Conservation (phyloP, 2,797 vertebrate genomes). For the Euthynnus affinis region DNA sequence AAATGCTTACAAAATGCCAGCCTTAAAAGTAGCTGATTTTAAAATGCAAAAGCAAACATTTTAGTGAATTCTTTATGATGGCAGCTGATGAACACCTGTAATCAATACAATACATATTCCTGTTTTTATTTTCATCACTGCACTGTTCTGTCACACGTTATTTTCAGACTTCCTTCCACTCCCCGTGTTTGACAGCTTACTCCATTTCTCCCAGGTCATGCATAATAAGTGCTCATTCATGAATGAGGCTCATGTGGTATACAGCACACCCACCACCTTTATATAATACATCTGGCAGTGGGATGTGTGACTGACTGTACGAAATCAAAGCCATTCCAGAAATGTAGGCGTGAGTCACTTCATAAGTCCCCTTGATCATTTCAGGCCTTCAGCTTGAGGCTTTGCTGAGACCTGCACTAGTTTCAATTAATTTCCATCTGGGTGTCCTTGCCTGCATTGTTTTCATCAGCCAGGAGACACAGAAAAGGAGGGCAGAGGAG, state of each 20-base stretch:
- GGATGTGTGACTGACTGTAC: conserved; percentile 55
- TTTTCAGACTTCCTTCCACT: conserved; percentile 9
- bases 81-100: not conserved
- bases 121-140: not conserved
- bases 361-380: conserved; percentile 63
- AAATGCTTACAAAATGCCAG: not conserved
- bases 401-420: conserved; percentile 58
- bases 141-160: not conserved
- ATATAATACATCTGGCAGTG: conserved; percentile 57
- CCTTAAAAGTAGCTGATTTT: not conserved
- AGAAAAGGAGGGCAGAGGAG: conserved; percentile 34
- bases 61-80: not conserved
- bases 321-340: conserved; percentile 56
- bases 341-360: conserved; percentile 57
- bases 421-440: conserved; percentile 64
- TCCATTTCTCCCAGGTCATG: conserved; percentile 61
- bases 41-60: not conserved
- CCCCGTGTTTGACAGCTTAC: conserved; percentile 43
- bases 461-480: conserved; percentile 42
- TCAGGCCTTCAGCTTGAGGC: conserved; percentile 31
- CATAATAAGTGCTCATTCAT: conserved; percentile 64
- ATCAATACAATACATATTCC: not conserved
- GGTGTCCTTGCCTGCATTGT: conserved; percentile 56
- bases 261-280: conserved; percentile 54
- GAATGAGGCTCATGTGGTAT: conserved; percentile 26